A percentile compares a stretch with the other conserved stretches of the same genome.
Evolutionary conservation across 2,113 vertebrate genomes (phyloP).

Genomic region (Platichthys stellatus): DNA sequence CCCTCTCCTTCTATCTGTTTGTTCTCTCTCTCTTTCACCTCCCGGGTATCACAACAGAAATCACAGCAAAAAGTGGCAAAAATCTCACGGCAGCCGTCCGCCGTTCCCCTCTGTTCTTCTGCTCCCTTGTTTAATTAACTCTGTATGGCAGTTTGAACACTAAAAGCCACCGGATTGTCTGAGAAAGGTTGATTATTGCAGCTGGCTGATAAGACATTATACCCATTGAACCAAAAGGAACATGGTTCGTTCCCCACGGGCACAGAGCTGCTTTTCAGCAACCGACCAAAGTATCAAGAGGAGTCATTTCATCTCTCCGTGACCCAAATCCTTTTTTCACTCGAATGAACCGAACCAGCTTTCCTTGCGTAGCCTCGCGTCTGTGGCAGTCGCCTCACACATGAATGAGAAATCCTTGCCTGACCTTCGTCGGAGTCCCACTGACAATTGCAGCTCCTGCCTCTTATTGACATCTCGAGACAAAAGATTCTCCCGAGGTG

Average conservation of each 20-base stretch:
- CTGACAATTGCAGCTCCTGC: neutral
- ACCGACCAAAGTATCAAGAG: slow-evolving; percentile 32
- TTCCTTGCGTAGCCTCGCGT: neutral
- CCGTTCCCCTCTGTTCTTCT: neutral
- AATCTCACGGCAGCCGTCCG: slow-evolving; percentile 2
- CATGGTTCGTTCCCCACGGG: slow-evolving; percentile 43
- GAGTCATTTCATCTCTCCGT: slow-evolving; percentile 54
- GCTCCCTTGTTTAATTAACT: slow-evolving; percentile 57
- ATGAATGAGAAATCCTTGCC: slow-evolving; percentile 26
- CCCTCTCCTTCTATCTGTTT: slow-evolving; percentile 9
- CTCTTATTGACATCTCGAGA: slow-evolving; percentile 7
- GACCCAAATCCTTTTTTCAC: slow-evolving; percentile 48
- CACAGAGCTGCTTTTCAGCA: slow-evolving; percentile 56
- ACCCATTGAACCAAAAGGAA: slow-evolving; percentile 55
- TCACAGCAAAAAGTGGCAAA: slow-evolving; percentile 17
- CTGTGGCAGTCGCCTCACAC: slow-evolving; percentile 7
- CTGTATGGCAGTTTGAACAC: slow-evolving; percentile 43
- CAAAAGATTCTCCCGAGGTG: neutral
- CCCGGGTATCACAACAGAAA: neutral
- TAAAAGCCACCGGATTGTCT: slow-evolving; percentile 44
- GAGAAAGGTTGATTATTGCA: slow-evolving; percentile 65
- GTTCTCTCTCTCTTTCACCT: neutral
- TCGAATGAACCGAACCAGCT: slow-evolving; percentile 37
- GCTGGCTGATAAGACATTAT: slow-evolving; percentile 65
- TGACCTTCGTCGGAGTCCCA: slow-evolving; percentile 12